Percentiles rank a stretch among this genome's conserved stretches.
These are phyloP conservation scores for Panthera tigris DNA, from an alignment of 2,113 vertebrate species.

Conservation along the genomic window DNA sequence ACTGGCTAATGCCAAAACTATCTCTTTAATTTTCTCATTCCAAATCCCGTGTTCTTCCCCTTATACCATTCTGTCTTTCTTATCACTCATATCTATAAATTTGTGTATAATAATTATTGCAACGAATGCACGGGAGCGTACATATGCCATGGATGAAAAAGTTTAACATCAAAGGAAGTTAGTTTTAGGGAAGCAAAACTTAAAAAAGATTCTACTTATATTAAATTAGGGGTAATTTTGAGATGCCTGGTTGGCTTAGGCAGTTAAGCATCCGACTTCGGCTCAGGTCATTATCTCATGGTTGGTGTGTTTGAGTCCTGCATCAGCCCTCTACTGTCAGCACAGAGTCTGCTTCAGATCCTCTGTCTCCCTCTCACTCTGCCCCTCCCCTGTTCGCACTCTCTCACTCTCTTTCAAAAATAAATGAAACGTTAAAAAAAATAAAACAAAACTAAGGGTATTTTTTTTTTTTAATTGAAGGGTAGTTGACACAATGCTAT, in stretches of 20 bases:
- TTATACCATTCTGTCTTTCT: neutral
- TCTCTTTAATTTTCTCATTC: neutral
- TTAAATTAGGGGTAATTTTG: neutral
- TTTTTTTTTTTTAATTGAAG: neutral
- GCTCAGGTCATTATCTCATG: too few species aligned
- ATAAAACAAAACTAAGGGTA: neutral
- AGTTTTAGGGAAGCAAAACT: neutral
- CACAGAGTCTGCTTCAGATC: too few species aligned
- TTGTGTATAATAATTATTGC: neutral
- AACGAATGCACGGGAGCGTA: neutral
- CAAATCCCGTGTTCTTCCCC: neutral
- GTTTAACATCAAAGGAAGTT: neutral
- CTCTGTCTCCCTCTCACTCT: too few species aligned
- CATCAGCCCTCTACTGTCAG: too few species aligned
- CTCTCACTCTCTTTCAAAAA: too few species aligned
- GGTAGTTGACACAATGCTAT: neutral
- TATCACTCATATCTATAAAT: neutral
- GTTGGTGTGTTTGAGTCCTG: too few species aligned
- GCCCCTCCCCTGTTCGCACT: too few species aligned
- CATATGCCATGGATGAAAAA: neutral
- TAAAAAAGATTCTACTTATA: neutral
- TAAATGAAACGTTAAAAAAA: too few species aligned
- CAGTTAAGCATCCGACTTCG: too few species aligned
- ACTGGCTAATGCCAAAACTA: neutral
- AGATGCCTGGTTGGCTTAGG: too few species aligned